Evolutionary conservation across 2,797 vertebrate genomes (phyloP), one percentile per base, ranked within the genome.

Genomic region (Sternarchorhynchus goeldii): DNA sequence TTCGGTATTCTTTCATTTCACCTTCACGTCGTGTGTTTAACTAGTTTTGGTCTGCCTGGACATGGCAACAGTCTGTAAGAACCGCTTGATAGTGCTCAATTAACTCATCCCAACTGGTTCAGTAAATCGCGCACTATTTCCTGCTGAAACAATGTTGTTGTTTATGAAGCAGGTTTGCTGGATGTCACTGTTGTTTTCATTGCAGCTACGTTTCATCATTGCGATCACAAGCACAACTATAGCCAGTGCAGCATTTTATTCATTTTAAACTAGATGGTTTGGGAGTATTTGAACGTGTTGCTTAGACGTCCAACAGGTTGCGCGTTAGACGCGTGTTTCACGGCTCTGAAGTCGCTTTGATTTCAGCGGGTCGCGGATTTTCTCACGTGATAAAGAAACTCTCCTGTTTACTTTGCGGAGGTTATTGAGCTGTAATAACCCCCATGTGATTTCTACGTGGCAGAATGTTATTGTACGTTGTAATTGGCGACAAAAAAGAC

Each of bases 61-160:
- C 76, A 77, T 81, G 62, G 81, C 81, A 86, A 83, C 81, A 69
- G 81, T 84, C 20, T 79, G 75, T 78, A 74, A 73, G n/a, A 18
- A 65, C 20, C 74, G 31, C 60, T 67, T 62, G 57, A 29, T n/a
- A 36, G 25, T 29, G 6, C 29, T 18, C 17, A 18, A 53, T 21
- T 62, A 57, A 72, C 6, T 6, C 21, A 2, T n/a, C 39, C 36
- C 6, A 41, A 53, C 34, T 41, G 39, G 5, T 79, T 79, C 55
- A 55, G 16, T 53, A 60, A 73, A 32, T 7, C 50, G 21, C 0
- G 18, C 59, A 31, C 10, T 59, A 41, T 8, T 10, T 12, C 6
- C 4, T 5, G 10, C 25, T 55, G 34, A 70, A 55, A 16, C 16
- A 14, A 50, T 50, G 10, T 8, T 25, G 41, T 16, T 55, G 10